Conservation (phyloP, 2,113 vertebrate genomes). For the Rhinopomastus cyanomelas region DNA sequence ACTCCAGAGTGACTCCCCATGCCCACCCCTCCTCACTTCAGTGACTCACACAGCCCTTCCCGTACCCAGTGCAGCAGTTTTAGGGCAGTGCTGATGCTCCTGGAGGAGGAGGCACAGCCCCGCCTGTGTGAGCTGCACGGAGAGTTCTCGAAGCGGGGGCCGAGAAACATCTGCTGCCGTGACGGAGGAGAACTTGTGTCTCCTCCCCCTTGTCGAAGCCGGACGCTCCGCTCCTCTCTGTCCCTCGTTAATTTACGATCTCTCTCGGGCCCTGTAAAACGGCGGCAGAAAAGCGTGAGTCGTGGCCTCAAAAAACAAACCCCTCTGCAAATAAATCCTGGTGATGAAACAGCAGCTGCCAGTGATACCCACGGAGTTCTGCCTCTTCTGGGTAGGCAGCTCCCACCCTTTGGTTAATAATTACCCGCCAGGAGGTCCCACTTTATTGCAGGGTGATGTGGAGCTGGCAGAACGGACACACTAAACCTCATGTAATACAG, state of each 20-base stretch:
- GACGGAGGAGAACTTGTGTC: fast-evolving
- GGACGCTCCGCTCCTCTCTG: background rate
- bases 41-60: no score
- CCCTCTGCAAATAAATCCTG: background rate
- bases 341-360: background rate
- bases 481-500: background rate
- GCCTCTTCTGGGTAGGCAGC: background rate
- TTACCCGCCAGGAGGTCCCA: background rate
- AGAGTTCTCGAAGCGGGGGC: background rate
- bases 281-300: background rate
- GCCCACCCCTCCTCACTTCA: background rate
- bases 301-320: background rate
- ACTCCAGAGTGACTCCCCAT: background rate
- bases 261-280: background rate
- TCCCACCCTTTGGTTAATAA: background rate
- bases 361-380: background rate
- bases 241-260: background rate
- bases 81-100: background rate
- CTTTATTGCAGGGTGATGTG: background rate
- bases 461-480: background rate
- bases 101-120: background rate
- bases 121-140: background rate
- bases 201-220: background rate
- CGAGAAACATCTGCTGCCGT: background rate
- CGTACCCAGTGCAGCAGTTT: background rate